phyloP scores from a whole-genome alignment of 2,888 invertebrate species.

The Luffia ferchaultella region DNA sequence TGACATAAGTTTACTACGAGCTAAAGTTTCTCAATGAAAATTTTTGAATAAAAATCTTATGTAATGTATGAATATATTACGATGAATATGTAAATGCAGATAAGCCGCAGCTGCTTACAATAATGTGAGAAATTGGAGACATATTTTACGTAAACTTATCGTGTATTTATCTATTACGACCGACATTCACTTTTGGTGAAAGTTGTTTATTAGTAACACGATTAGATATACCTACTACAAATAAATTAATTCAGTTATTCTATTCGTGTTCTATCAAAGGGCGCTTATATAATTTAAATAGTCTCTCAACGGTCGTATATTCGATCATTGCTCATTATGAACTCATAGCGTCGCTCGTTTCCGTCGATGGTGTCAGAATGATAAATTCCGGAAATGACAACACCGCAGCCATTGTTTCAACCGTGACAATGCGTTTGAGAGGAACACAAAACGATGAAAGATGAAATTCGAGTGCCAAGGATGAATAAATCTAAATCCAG shows the following conservation, averaged over 20 bases:
- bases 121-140: background rate
- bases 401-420: slow-evolving; percentile 52
- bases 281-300: slow-evolving; percentile 13
- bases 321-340: slow-evolving; percentile 53
- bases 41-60: too few relatives aligned
- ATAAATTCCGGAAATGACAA: slow-evolving; percentile 60
- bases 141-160: background rate
- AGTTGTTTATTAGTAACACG: too few relatives aligned
- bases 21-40: too few relatives aligned
- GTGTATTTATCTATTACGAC: background rate
- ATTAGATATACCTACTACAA: background rate
- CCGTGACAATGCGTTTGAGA: slow-evolving; percentile 47
- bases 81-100: background rate
- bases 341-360: slow-evolving; percentile 54
- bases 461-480: slow-evolving; percentile 27
- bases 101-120: background rate
- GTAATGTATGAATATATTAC: too few relatives aligned
- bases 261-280: background rate
- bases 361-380: slow-evolving; percentile 61
- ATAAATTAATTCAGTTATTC: background rate
- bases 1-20: too few relatives aligned
- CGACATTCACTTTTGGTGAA: background rate
- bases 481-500: slow-evolving; percentile 56
- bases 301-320: slow-evolving; percentile 6
- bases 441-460: slow-evolving; percentile 34